Evolutionary conservation across 2,797 vertebrate genomes (phyloP), one percentile per base, ranked within the genome.

Genomic region (Sebastolobus altivelis): DNA sequence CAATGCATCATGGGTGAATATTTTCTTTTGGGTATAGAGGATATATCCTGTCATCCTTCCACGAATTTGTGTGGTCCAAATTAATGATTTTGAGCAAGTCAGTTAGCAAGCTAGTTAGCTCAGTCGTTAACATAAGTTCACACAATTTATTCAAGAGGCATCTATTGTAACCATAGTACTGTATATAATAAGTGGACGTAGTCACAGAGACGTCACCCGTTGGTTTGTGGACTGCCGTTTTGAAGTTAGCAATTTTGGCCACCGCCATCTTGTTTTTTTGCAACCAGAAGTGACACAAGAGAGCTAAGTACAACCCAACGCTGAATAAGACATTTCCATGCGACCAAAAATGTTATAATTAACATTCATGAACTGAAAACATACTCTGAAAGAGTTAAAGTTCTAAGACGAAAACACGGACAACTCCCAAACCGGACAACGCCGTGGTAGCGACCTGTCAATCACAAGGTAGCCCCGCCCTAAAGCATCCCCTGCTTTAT

Each of bases 1-100:
- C 55, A 80, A 31, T 59, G 46, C 62, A 66, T 52, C 25, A 43
- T 59, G 58, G 67, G 18, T n/a, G 46, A 49, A 49, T 49, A 49
- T 49, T 49, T 49, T 49, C 8, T 20, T 38, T 55, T 38, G 22
- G 16, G 10, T 29, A 3, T 31, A 8, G 16, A 13, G 18, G 6
- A 27, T 59, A 5, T n/a, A 3, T 29, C 14, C 35, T 70, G 54
- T 29, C 14, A 67, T 66, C 65, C 25, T n/a, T 31, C 27, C 25
- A 65, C 20, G 55, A 10, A 68, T 22, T 3, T 55, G 20, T 37
- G 35, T 25, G 16, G 33, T 40, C 54, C 10, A 40, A 58, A 70
- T 40, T 2, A 12, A 18, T 11, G n/a, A 56, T 40, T 27, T 29
- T 3, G 6, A 59, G 14, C 49, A 55, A 22, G 2, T 52, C 22